Evolutionary conservation across 2,888 invertebrate genomes (phyloP), one percentile per base, ranked within the genome.

Genomic region (Drosophila longiperda): DNA sequence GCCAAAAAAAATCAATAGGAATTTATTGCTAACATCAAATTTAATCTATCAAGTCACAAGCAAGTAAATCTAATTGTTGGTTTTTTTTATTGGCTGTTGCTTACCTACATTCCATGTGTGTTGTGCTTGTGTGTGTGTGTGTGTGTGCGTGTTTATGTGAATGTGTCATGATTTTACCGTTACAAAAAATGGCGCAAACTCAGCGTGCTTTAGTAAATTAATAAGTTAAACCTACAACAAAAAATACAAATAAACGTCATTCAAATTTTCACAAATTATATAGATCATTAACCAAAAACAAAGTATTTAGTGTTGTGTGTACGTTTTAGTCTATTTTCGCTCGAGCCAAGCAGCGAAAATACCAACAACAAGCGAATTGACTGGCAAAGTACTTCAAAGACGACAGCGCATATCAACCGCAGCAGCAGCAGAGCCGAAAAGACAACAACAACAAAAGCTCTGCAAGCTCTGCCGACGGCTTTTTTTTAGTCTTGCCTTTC

Each of bases 381-480:
- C 49, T 64, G 66, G 62, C 57, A 65, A 62, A 49, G 32, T 62
- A 62, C 57, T 70, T 66, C 62, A 74, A 69, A 63, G 62, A 66
- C 48, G 62, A 62, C 48, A 67, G 57, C 42, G 52, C 58, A 58
- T 63, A 42, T 54, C 57, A 73, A 74, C 64, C 59, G 48, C 64
- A 45, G 48, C 50, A 65, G 33, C 40, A 54, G 29, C 57, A 53
- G 36, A 12, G n/a, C 36, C 72, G 60, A 49, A 29, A 65, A 48
- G 60, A 53, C 59, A 66, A 54, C 52, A 66, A 63, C 52, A 57
- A 65, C 49, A 58, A 52, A 66, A 65, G 64, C 63, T 64, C 20
- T 50, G 17, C 23, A 54, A 52, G 53, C 78, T 61, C 32, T 45
- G 63, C 83, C 82, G 82, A 69, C 83, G 82, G 82, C 80, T 65